A percentile compares a stretch with the other conserved stretches of the same genome.
Conservation (phyloP, 2,113 vertebrate species). For the Helogale parvula region DNA sequence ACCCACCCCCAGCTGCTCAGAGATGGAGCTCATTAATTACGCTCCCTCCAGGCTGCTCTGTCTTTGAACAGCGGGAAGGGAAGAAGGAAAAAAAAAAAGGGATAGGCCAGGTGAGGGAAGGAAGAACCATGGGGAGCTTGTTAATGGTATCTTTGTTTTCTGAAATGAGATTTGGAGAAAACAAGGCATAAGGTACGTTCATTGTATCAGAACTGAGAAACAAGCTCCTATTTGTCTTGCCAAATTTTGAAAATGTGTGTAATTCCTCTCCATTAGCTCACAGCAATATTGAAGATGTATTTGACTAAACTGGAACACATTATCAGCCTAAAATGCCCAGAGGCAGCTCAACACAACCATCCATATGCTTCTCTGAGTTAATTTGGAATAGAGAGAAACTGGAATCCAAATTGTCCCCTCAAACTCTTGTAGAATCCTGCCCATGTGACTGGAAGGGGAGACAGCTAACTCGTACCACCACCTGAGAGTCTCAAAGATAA, state of each 20-base stretch:
- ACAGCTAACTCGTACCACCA: neutral
- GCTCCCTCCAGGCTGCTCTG: neutral
- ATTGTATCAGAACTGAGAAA: constrained; percentile 26
- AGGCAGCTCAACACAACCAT: constrained; percentile 22
- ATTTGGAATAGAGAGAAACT: constrained; percentile 46
- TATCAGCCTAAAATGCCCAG: constrained; percentile 46
- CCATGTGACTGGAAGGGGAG: neutral
- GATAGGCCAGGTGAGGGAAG: neutral
- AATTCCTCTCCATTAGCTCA: constrained; percentile 61
- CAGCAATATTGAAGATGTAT: constrained; percentile 49
- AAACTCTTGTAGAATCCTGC: neutral
- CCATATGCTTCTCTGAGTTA: constrained; percentile 62
- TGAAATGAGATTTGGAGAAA: constrained; percentile 16
- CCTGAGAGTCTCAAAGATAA: neutral
- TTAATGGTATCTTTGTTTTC: constrained; percentile 51
- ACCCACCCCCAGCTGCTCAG: neutral
- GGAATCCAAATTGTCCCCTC: constrained; percentile 8
- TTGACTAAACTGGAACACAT: constrained; percentile 52
- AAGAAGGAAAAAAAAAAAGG: neutral
- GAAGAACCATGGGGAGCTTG: constrained; percentile 15
- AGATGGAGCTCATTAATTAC: constrained; percentile 26
- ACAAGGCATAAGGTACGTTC: neutral
- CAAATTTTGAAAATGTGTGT: constrained; percentile 30
- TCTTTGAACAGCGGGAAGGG: neutral
- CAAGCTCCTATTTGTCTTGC: constrained; percentile 44